Evolutionary conservation across 2,888 invertebrate genomes (phyloP).

Genomic region (Dynastes tityus): DNA sequence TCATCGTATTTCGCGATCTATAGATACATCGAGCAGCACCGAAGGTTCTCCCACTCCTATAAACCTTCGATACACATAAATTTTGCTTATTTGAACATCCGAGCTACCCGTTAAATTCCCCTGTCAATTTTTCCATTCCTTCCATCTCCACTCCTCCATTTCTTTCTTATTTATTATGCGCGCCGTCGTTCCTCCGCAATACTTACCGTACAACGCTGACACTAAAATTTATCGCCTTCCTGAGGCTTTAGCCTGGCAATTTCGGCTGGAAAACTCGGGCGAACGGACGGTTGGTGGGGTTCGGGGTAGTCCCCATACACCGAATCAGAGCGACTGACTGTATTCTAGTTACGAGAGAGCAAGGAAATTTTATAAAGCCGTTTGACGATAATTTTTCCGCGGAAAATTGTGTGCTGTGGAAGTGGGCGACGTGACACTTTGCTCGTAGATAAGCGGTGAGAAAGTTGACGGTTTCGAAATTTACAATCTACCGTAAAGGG

Average conservation of each 20-base stretch:
- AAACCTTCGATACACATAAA: neutral
- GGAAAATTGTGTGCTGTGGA: too few relatives aligned
- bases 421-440: too few relatives aligned
- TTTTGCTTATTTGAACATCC: neutral
- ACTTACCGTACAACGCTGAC: conserved; percentile 8
- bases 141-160: neutral
- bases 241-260: conserved; percentile 15
- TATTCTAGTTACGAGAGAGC: too few relatives aligned
- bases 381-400: too few relatives aligned
- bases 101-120: neutral
- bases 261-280: neutral
- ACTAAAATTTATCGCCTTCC: conserved; percentile 24
- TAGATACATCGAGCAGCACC: too few relatives aligned
- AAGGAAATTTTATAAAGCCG: too few relatives aligned
- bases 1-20: too few relatives aligned
- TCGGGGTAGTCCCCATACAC: neutral
- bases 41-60: too few relatives aligned
- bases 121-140: conserved; percentile 4
- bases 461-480: too few relatives aligned
- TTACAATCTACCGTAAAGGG: too few relatives aligned
- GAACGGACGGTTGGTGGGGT: neutral
- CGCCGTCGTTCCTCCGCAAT: neutral
- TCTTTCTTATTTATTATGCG: neutral
- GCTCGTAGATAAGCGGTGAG: too few relatives aligned
- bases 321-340: neutral